Evolutionary conservation across 1,140 invertebrate species (phyloP).

Genomic region (Heliconius himera): DNA sequence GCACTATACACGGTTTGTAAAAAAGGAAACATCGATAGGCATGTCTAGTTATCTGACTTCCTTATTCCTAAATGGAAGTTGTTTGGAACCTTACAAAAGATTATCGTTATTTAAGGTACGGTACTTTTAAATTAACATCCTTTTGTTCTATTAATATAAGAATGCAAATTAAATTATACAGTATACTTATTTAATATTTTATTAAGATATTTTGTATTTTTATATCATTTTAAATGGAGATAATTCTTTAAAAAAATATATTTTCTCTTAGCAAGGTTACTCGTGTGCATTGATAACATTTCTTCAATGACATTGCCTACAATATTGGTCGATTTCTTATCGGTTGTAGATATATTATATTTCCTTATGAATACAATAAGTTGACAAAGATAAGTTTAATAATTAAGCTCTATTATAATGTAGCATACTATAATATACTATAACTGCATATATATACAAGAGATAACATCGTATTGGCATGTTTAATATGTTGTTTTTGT

Average conservation of each 20-base stretch:
- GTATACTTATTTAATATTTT: too few relatives aligned
- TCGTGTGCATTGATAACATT: constrained; percentile 52
- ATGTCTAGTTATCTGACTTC: constrained; percentile 6
- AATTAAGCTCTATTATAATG: constrained; percentile 46
- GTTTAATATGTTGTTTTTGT: constrained; percentile 12
- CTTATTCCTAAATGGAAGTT: constrained; percentile 14
- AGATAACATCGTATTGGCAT: constrained; percentile 4
- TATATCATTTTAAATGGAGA: neutral
- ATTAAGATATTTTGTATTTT: neutral
- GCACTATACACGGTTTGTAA: neutral
- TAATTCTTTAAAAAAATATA: constrained; percentile 22
- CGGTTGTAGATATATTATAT: constrained; percentile 38
- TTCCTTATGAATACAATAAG: constrained; percentile 42
- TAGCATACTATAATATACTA: too few relatives aligned
- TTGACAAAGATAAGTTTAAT: constrained; percentile 40
- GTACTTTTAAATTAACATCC: neutral
- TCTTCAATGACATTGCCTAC: constrained; percentile 43
- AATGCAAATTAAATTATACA: too few relatives aligned
- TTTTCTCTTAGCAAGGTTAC: constrained; percentile 57
- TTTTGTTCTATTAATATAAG: too few relatives aligned
- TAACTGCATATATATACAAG: neutral
- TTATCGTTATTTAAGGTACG: neutral
- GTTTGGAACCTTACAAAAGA: neutral
- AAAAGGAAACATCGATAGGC: constrained; percentile 1
- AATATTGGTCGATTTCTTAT: constrained; percentile 50